These are phyloP conservation scores for Isotomurus palustris DNA, from an alignment of 2,888 invertebrate genomes.

Conservation along the genomic window DNA sequence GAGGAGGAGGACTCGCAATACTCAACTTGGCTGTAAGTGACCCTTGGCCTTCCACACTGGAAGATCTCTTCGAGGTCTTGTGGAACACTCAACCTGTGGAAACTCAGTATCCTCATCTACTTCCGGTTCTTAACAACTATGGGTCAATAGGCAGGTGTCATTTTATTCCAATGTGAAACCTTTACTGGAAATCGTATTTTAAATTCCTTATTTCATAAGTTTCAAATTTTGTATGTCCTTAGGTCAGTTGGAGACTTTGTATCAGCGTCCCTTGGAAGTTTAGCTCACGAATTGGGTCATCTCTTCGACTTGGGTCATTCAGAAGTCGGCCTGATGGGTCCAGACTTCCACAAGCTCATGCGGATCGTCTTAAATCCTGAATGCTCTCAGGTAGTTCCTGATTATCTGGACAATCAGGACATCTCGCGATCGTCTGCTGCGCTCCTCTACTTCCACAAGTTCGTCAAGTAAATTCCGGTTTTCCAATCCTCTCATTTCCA, in stretches of 20 bases:
- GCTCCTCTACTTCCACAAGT: background rate
- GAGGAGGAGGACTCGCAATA: conserved; percentile 84
- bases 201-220: conserved; percentile 20
- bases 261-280: conserved; percentile 89
- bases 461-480: no score
- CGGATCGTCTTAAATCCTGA: background rate
- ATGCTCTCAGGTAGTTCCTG: no score
- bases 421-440: background rate
- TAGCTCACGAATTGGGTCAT: conserved; percentile 89
- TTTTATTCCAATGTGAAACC: background rate
- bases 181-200: conserved; percentile 15
- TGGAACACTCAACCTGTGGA: no score
- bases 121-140: background rate
- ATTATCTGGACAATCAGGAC: no score
- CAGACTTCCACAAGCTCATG: conserved; percentile 74
- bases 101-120: background rate
- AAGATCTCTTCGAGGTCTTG: no score
- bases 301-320: conserved; percentile 92
- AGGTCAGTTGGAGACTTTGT: conserved; percentile 80
- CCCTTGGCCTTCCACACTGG: conserved; percentile 66
- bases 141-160: background rate
- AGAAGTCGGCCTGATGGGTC: conserved; percentile 85
- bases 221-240: conserved; percentile 62
- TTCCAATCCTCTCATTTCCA: no score
- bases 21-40: conserved; percentile 86